Evolutionary conservation across 2,888 invertebrate species (phyloP), one percentile per base, ranked within the genome.

Genomic region (Andrena bucephala): DNA sequence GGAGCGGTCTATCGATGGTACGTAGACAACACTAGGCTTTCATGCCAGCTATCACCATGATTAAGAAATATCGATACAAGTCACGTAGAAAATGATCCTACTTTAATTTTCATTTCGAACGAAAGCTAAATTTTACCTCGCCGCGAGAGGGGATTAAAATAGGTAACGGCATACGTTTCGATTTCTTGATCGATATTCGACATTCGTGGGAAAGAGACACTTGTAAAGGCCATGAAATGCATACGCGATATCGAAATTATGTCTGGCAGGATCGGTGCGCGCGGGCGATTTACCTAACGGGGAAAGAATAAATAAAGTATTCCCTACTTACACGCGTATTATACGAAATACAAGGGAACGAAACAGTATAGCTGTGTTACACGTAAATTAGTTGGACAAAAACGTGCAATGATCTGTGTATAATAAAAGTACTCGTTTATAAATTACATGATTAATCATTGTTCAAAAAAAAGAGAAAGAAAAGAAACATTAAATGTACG

Each of bases 381-480:
- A 57, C 8, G 16, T 76, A 79, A 68, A 72, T 70, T 59, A 66
- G 20, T 67, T 71, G 27, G 52, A 70, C 59, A 76, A n/a, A 59
- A 4, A 31, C 31, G 57, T 77, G 72, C 59, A 72, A 50, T 63
- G 65, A 52, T 54, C 13, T 67, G 24, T 52, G 36, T 52, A 52
- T 31, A 50, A 63, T 62, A 72, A 84, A 65, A 71, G n/a, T 62
- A 75, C 31, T 81, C 57, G 13, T 77, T 68, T 36, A 72, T 63
- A 66, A 84, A 66, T 74, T 77, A 81, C 29, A 63, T 59, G 48
- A 75, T 77, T 75, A 69, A 77, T 74, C 52, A 66, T 50, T 20
- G 29, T 27, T 68, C 27, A 54, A 74, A 52, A 6, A 84, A 76
- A 42, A 42, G 0, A 42, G 36, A 13, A 3, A 42, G 13, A 13